Evolutionary conservation across 2,797 vertebrate genomes (phyloP).

Genomic region (Setipinna tenuifilis): DNA sequence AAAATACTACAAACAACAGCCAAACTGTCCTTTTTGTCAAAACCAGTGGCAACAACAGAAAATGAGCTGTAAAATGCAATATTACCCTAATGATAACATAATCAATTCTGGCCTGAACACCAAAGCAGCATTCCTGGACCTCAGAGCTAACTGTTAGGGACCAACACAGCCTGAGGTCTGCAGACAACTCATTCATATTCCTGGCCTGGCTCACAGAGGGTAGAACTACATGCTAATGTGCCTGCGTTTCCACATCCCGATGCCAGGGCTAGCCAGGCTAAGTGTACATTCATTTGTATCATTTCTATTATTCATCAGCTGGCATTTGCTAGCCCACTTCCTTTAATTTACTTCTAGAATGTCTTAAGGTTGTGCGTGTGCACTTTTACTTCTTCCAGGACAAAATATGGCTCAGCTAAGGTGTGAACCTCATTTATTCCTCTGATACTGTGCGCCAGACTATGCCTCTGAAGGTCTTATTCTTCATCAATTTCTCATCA

Average conservation of each 20-base stretch:
- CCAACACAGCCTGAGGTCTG: neutral
- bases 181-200: neutral
- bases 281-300: neutral
- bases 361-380: neutral
- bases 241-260: neutral
- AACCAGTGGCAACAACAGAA: neutral
- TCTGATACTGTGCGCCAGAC: neutral
- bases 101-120: neutral
- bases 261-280: neutral
- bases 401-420: neutral
- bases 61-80: neutral
- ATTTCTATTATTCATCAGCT: neutral
- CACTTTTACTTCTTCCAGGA: neutral
- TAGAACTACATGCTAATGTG: slow-evolving; percentile 8
- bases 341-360: neutral
- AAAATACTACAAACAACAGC: neutral
- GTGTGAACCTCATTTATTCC: neutral
- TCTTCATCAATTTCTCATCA: neutral
- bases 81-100: neutral
- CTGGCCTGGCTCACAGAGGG: neutral
- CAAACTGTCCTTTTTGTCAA: neutral
- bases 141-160: neutral
- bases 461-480: neutral
- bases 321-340: neutral
- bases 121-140: neutral